These are phyloP conservation scores for Typhlichthys subterraneus DNA, from an alignment of 2,797 vertebrate genomes.

Conservation along the genomic window DNA sequence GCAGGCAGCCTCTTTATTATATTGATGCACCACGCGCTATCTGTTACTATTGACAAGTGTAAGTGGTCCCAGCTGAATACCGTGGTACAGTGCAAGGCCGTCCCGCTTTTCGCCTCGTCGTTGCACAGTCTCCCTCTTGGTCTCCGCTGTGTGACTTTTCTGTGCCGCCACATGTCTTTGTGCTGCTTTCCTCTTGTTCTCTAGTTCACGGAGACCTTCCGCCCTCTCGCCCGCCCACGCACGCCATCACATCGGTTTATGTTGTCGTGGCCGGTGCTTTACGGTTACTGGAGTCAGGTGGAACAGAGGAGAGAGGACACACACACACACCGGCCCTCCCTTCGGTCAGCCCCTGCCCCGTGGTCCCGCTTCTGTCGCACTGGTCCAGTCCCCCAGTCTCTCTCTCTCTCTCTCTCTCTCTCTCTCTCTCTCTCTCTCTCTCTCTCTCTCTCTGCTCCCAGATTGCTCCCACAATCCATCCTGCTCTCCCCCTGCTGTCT, in stretches of 20 bases:
- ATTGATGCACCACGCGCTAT: constrained; percentile 44
- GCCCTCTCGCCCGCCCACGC: too few relatives aligned
- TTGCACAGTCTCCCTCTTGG: neutral
- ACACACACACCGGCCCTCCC: neutral
- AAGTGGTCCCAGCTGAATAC: constrained; percentile 63
- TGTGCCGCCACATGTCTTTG: too few relatives aligned
- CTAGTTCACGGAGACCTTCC: too few relatives aligned
- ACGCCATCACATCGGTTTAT: too few relatives aligned
- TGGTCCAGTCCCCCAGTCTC: neutral
- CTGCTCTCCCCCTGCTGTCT: neutral
- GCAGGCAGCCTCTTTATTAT: constrained; percentile 42
- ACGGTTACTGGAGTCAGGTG: constrained; percentile 49
- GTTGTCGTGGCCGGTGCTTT: too few relatives aligned
- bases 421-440: constrained; percentile 1
- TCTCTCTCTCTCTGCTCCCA: neutral
- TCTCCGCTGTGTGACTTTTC: neutral
- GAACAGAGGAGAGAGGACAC: constrained; percentile 26
- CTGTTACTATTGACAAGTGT: constrained; percentile 63
- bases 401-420: constrained; percentile 5
- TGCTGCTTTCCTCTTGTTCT: too few relatives aligned
- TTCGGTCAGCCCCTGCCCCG: neutral
- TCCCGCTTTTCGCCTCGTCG: neutral
- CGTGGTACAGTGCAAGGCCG: constrained; percentile 24
- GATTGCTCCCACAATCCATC: neutral
- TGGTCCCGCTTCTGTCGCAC: neutral